Percentiles rank a stretch among this genome's conserved stretches.
These are phyloP conservation scores for Trichacis sp. DNA, from an alignment of 2,888 invertebrate genomes.

Conservation along the genomic window DNA sequence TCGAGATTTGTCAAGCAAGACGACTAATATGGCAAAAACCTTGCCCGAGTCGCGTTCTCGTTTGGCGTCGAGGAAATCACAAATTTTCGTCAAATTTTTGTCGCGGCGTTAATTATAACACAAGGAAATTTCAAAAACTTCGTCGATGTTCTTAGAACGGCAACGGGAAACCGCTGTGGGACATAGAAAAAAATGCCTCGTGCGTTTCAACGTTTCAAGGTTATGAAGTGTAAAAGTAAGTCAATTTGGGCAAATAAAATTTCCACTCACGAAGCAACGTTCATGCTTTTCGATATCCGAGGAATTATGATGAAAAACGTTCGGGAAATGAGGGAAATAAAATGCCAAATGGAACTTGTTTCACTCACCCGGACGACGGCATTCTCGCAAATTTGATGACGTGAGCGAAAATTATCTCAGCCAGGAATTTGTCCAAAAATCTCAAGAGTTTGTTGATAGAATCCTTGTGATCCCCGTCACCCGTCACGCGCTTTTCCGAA, in stretches of 20 bases:
- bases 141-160: too few species aligned
- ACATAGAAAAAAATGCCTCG: too few species aligned
- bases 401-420: constrained; percentile 18
- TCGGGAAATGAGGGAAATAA: constrained; percentile 8
- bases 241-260: neutral
- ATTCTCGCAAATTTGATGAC: constrained; percentile 50
- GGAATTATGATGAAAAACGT: neutral
- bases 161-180: too few species aligned
- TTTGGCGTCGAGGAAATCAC: too few species aligned
- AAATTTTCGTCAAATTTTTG: too few species aligned
- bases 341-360: constrained; percentile 42
- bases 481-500: neutral
- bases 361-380: constrained; percentile 66
- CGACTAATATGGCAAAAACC: too few species aligned
- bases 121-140: too few species aligned
- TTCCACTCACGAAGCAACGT: neutral
- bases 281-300: neutral
- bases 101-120: too few species aligned
- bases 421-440: constrained; percentile 4
- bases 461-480: neutral
- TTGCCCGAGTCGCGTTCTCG: too few species aligned
- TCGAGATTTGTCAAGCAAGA: too few species aligned
- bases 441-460: neutral
- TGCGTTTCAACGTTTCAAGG: constrained; percentile 23
- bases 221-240: constrained; percentile 20